Evolutionary conservation across 2,797 vertebrate species (phyloP).

Genomic region (Myripristis jacobus): DNA sequence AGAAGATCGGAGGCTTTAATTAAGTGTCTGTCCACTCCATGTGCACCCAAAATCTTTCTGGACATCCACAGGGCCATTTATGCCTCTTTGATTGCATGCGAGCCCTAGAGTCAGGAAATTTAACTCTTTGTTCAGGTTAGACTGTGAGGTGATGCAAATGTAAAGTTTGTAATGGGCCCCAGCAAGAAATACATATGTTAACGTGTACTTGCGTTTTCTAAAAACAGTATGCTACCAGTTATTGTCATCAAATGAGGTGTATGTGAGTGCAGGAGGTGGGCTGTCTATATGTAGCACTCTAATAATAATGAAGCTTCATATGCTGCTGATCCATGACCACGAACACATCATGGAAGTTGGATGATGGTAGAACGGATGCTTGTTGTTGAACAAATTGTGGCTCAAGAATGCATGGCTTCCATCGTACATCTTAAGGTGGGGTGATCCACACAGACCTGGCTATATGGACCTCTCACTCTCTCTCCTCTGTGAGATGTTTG

Average conservation of each 20-base stretch:
- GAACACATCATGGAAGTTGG: conserved; percentile 27
- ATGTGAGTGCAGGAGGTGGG: conserved; percentile 4
- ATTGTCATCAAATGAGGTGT: background rate
- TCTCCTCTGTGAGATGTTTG: background rate
- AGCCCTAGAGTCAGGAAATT: background rate
- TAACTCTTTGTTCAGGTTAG: background rate
- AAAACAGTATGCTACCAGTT: background rate
- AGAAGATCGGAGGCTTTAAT: conserved; percentile 45
- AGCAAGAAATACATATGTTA: background rate
- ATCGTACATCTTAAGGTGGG: background rate
- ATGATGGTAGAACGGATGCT: conserved; percentile 46
- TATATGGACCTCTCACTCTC: background rate
- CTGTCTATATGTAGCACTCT: background rate
- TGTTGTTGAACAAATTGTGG: conserved; percentile 42
- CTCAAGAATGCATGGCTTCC: conserved; percentile 23
- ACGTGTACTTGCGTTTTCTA: no score
- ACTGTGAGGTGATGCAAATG: background rate
- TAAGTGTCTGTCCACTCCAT: conserved; percentile 24
- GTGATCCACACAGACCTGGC: background rate
- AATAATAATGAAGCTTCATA: background rate
- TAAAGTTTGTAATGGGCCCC: background rate
- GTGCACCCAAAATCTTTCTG: background rate
- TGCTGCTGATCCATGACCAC: conserved; percentile 1
- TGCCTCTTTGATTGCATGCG: background rate
- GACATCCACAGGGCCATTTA: background rate